Evolutionary conservation across 2,797 vertebrate genomes (phyloP), one percentile per base, ranked within the genome.

Genomic region (Gymnodraco acuticeps): DNA sequence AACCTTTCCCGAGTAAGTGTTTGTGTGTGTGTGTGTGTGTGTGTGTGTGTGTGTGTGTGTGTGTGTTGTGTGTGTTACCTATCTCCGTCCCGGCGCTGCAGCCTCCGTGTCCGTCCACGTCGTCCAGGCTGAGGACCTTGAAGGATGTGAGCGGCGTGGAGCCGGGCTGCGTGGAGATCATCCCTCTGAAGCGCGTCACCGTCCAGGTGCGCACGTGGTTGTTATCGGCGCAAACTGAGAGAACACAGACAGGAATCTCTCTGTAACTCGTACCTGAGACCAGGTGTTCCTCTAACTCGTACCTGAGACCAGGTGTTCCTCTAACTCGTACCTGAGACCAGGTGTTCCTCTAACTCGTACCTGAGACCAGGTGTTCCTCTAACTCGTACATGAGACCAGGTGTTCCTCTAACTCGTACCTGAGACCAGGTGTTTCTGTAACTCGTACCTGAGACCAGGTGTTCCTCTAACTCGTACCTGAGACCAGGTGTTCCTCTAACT

Each of bases 141-240:
- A 98, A 98, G 70, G 97, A 98, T 41, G 96, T 96, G 27, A 98
- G 94, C 0, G 97, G 97, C 0, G 97, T 98, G 75, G 97, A 98
- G 7, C 97, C 97, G 0, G 97, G 97, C 94, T 98, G 97, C 0
- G 97, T 98, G 81, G 97, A 98, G 84, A 98, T 98, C 97, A 97
- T 98, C 41, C 97, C 97, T 12, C 97, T 92, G 92, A 98, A 98
- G 1, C 97, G 96, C 0, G 97, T 98, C 88, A 98, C 97, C 0
- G 96, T 98, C 97, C 97, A 98, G 0, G 97, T 98, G 10, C 97
- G 92, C 5, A 98, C 96, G 0, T 98, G 97, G 91, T 97, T 98
- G 92, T 97, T 97, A 82, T 98, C 97, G 0, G 96, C 96, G 46
- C 97, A 98, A 16, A 98, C 97, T 98, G 83, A 55, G 9, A 42